A percentile compares a stretch with the other conserved stretches of the same genome.
phyloP scores from a whole-genome alignment of 2,888 invertebrate species.

The Andrena bucephala region DNA sequence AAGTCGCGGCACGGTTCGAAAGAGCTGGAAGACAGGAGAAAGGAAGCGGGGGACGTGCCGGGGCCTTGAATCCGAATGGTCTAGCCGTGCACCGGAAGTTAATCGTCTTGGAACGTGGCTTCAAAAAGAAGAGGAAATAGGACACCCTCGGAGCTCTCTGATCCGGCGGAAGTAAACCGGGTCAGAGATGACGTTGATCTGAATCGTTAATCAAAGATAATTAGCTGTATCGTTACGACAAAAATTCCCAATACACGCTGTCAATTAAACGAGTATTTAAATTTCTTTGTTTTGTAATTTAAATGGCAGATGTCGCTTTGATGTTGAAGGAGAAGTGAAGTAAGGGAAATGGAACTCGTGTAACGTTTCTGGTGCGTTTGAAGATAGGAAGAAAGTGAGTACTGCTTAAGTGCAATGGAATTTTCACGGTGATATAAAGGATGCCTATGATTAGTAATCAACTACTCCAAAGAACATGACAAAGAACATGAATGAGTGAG shows the following conservation, averaged over 20 bases:
- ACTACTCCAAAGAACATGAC: too few species aligned
- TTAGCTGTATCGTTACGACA: not conserved
- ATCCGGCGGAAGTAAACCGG: slow-evolving; percentile 39
- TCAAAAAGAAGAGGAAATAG: slow-evolving; percentile 61
- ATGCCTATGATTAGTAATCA: too few species aligned
- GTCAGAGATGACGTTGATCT: slow-evolving; percentile 19
- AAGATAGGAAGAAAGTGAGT: too few species aligned
- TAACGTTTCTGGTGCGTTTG: too few species aligned
- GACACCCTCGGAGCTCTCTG: slow-evolving; percentile 31
- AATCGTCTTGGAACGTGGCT: slow-evolving; percentile 71
- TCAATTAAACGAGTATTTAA: too few species aligned
- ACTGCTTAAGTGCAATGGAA: too few species aligned
- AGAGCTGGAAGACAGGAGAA: slow-evolving; percentile 9
- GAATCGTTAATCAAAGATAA: not conserved
- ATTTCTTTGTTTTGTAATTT: too few species aligned
- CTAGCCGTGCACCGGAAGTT: slow-evolving; percentile 67
- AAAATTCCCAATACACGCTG: not conserved
- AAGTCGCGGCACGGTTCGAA: not conserved
- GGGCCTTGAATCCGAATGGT: slow-evolving; percentile 52
- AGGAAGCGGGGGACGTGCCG: slow-evolving; percentile 51
- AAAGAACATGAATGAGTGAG: too few species aligned
- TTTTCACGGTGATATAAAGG: too few species aligned
- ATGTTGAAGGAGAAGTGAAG: too few species aligned
- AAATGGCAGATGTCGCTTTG: too few species aligned
- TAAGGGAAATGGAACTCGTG: too few species aligned